Conservation (phyloP, 2,888 invertebrate species). For the Prosopocoilus inquinatus region DNA sequence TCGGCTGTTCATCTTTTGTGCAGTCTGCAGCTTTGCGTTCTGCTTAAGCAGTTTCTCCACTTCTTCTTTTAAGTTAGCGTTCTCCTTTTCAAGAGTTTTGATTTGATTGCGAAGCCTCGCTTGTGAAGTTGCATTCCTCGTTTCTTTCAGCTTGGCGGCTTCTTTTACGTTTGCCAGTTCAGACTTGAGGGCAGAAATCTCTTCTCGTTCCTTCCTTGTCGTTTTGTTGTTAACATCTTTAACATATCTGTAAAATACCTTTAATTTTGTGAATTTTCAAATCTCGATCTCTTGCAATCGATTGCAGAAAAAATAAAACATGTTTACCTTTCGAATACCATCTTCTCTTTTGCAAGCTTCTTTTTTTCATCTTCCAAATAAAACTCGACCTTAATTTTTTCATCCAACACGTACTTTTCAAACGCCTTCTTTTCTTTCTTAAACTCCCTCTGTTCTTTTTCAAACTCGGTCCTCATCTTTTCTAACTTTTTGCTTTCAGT, state of each 20-base stretch:
- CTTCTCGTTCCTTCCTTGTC: constrained; percentile 68
- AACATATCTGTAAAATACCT: constrained; percentile 51
- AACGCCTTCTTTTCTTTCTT: constrained; percentile 54
- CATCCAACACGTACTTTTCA: constrained; percentile 61
- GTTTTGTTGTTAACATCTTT: constrained; percentile 67
- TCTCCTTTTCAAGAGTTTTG: constrained; percentile 70
- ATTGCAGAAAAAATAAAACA: neutral
- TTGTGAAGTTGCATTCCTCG: constrained; percentile 67
- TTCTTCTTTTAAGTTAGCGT: constrained; percentile 62
- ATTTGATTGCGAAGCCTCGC: constrained; percentile 73
- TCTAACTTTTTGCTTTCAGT: constrained; percentile 54
- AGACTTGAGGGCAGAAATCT: constrained; percentile 62
- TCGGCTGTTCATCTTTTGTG: constrained; percentile 57
- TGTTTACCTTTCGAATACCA: constrained; percentile 46
- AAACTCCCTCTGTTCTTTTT: constrained; percentile 55
- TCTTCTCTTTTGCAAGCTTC: constrained; percentile 62
- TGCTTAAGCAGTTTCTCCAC: constrained; percentile 66
- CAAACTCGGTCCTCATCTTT: constrained; percentile 45
- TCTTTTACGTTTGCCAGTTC: constrained; percentile 65
- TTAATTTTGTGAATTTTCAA: neutral
- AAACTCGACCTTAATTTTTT: constrained; percentile 62
- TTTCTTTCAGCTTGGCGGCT: constrained; percentile 70
- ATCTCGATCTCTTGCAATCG: too few species aligned
- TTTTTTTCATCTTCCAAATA: constrained; percentile 62
- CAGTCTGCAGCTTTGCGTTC: constrained; percentile 62